Conservation (phyloP, 2,113 vertebrate species). For the Microcebus lehilahytsara region DNA sequence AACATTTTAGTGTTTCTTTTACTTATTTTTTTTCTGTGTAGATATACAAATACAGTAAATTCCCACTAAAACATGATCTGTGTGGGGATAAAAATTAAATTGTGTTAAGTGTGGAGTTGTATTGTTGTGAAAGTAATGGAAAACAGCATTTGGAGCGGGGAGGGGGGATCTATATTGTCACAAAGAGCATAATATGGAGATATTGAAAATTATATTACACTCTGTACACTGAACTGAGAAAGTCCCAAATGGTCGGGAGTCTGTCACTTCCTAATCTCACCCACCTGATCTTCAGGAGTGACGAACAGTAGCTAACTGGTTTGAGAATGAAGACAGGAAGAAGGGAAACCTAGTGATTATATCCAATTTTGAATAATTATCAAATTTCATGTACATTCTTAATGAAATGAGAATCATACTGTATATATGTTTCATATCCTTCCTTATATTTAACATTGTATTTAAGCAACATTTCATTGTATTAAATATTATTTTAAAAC, state of each 20-base stretch:
- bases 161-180: not conserved
- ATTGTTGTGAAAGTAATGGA: not conserved
- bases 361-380: not conserved
- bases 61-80: not conserved
- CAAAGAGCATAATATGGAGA: not conserved
- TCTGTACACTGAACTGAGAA: not conserved
- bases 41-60: not conserved
- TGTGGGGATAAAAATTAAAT: not conserved
- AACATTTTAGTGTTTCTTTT: not conserved
- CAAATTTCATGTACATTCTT: not conserved
- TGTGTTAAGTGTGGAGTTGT: not conserved
- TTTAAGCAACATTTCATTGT: not conserved
- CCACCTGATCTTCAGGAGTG: not conserved
- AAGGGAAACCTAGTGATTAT: not conserved
- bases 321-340: not conserved
- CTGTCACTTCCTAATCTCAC: not conserved
- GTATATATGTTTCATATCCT: not conserved
- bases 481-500: slow-evolving; percentile 29
- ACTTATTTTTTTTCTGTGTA: not conserved
- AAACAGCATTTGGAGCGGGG: not conserved
- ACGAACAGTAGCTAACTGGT: not conserved
- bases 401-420: not conserved
- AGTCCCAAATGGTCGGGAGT: not conserved
- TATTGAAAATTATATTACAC: not conserved
- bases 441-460: not conserved